Evolutionary conservation across 2,797 vertebrate genomes (phyloP), one percentile per base, ranked within the genome.

Genomic region (Naso thynnoides): DNA sequence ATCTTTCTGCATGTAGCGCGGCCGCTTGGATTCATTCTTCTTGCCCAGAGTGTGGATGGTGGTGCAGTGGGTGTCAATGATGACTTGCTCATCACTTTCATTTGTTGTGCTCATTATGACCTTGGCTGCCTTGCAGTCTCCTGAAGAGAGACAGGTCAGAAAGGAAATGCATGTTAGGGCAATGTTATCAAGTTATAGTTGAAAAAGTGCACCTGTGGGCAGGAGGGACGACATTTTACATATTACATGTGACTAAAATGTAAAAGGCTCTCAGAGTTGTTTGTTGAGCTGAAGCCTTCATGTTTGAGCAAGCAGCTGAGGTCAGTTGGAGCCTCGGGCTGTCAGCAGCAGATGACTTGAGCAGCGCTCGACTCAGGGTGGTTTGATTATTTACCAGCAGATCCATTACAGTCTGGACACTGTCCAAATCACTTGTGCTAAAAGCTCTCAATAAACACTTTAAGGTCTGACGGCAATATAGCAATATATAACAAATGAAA

Each of bases 1-100:
- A 7, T 98, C 97, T 77, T 96, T 98, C 69, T 95, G 94, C 57
- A 99, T 94, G 64, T 90, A 95, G 50, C 92, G 89, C 9, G 92
- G 87, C 18, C 11, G 83, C 44, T 50, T 81, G 14, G 29, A 18
- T 9, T 78, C 67, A 3, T 80, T 57, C 6, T 58, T n/a, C 41
- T 1, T 47, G 42, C 67, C 69, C 52, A 92, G 53, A 0, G 54
- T 78, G 72, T 93, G 90, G 58, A 91, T 0, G 0, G 88, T 90
- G 31, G 90, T 90, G 61, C 19, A 21, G 60, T 11, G 39, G 38
- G 90, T 92, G 3, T 93, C 78, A 16, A 90, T 78, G 63, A 65
- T 2, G 21, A 70, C 70, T 42, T 75, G 63, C 26, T 92, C 86
- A 0, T 29, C 27, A 6, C 29, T 70, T 26, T 78, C 76, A 11